Base-by-base conservation (phyloP, 1,140 invertebrate genomes). In the Meloidogyne hapla region DNA sequence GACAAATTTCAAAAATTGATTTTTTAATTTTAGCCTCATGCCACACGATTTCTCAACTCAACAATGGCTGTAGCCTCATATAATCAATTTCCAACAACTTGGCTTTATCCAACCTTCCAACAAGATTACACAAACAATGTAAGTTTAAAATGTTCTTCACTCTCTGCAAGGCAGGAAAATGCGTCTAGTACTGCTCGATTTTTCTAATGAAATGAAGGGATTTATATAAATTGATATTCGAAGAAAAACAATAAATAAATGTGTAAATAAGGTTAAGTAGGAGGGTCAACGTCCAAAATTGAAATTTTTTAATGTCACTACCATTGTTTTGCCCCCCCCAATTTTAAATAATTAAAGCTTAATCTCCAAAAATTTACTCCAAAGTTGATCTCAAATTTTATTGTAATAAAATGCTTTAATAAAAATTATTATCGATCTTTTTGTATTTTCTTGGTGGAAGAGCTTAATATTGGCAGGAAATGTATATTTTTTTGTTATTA, bases 31-130 rank as follows among this genome's bases (percentile, higher is more conserved):
- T 4, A 75, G 74, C 69, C 69, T 13, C 65, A 67, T 8, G 65
- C 74, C 65, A 69, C 65, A 15, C 38, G 74, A 25, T 75, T 75
- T 63, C 25, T 75, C 28, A 75, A 75, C 13, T 74, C 74, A 26
- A 75, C 73, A 42, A 75, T 75, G 69, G 74, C 56, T 64, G 28
- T 67, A 33, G n/a, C 42, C 21, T 33, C 45, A 3, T 73, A 63
- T 38, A 63, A 56, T 40, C 71, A 73, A 64, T 61, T 73, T n/a
- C 48, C 48, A 21, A 56, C 48, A 15, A n/a, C 48, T 56, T 56
- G 48, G 48, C n/a, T 56, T 21, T 56, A n/a, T 56, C 48, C 48
- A n/a, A 56, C n/a, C n/a, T 56, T 56, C n/a, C 48, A 56, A 56
- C 18, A 56, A 6, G 48, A 56, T 56, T 56, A 56, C n/a, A n/a